Evolutionary conservation across 2,113 vertebrate species (phyloP), one percentile per base, ranked within the genome.

Genomic region (Anguilla japonica): DNA sequence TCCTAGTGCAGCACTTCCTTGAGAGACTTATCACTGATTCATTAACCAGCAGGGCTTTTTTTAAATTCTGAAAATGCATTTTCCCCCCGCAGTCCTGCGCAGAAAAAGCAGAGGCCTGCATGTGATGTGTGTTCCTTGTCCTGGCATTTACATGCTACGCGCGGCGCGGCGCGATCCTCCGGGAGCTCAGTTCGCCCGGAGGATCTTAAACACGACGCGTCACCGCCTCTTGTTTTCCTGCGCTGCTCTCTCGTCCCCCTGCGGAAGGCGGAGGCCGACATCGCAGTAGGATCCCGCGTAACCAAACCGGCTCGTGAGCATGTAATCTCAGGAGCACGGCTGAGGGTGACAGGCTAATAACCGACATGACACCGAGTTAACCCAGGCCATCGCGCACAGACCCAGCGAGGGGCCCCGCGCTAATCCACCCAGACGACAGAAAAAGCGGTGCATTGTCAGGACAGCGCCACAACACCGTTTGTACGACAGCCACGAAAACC

Each of bases 401-500:
- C 79, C 0, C n/a, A 82, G 60, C 40, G 40, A 29, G 6, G 15
- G 75, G 18, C 63, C 57, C 53, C 79, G 82, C 79, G 41, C 39
- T 89, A 86, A 89, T 67, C 78, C 87, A 86, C 79, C 34, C 15
- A 60, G 85, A 86, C 82, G 86, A 84, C 85, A 89, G 34, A 34
- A 1, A 39, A 89, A 83, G 75, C 82, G 78, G 85, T 81, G 87
- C 46, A 88, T 57, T 87, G 46, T 81, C 83, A 87, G 71, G 86
- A 83, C 83, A 88, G 63, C 84, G 89, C 78, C 79, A 90, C 89
- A 88, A 89, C 41, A 91, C 87, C 82, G 41, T 83, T 46, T 53
- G 56, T 80, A 83, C 83, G 43, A 88, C 81, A 85, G 85, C 84
- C 83, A 89, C 89, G 71, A 87, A 88, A 57, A 34, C 82, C 85